phyloP scores from a whole-genome alignment of 2,113 vertebrate species.

The Lasiurus borealis region DNA sequence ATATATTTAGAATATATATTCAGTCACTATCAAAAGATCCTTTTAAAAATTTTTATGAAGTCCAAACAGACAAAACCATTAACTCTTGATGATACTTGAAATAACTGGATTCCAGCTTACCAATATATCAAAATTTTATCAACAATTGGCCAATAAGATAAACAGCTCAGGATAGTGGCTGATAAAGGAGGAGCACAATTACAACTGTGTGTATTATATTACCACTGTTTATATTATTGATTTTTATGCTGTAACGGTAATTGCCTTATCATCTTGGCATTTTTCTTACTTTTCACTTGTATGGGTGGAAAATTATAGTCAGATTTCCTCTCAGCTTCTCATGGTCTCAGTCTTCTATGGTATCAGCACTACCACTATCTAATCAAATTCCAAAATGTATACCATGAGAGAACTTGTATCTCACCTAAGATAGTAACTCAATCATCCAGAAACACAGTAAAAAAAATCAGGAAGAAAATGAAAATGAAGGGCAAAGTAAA shows the following conservation, averaged over 20 bases:
- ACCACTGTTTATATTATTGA: not conserved
- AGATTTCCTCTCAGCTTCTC: not conserved
- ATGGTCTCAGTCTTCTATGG: not conserved
- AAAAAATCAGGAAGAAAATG: not conserved
- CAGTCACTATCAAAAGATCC: slow-evolving; percentile 2
- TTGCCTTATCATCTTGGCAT: not conserved
- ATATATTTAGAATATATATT: not conserved
- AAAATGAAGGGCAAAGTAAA: not conserved
- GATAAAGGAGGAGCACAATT: not conserved
- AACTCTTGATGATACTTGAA: not conserved
- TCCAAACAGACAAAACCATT: slow-evolving; percentile 35
- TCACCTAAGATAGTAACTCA: not conserved
- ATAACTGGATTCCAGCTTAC: not conserved
- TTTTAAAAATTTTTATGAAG: slow-evolving; percentile 53
- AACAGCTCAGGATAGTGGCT: not conserved
- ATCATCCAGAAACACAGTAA: not conserved
- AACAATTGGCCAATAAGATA: not conserved
- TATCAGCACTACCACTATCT: not conserved
- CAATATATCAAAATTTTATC: not conserved
- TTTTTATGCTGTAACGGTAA: not conserved
- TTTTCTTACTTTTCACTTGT: slow-evolving; percentile 26
- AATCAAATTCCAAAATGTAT: not conserved
- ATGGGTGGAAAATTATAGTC: not conserved
- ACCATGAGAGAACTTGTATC: not conserved
- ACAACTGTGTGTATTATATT: not conserved